Conservation (phyloP, 1,140 invertebrate species). For the Zelostemma sp. region DNA sequence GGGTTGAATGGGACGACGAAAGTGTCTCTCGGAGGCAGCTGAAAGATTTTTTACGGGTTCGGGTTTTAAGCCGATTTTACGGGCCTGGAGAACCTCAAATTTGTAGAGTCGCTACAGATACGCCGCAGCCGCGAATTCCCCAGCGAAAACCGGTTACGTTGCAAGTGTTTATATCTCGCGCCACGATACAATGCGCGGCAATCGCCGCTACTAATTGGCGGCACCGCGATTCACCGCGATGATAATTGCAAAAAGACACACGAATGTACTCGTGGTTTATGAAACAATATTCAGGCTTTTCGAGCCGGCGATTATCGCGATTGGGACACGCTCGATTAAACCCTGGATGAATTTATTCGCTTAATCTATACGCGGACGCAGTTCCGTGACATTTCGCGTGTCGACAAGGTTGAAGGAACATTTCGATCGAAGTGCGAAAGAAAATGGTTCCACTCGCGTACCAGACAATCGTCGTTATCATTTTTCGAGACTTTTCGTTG, state of each 20-base stretch:
- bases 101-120: no score
- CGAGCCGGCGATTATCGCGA: background rate
- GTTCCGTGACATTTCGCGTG: background rate
- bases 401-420: no score
- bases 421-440: background rate
- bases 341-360: slow-evolving; percentile 6
- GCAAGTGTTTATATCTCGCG: slow-evolving; percentile 4
- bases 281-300: slow-evolving; percentile 2
- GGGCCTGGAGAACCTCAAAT: no score
- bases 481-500: no score
- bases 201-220: slow-evolving; percentile 1
- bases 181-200: slow-evolving; percentile 4
- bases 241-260: background rate
- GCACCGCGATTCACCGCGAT: background rate
- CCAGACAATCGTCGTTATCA: background rate
- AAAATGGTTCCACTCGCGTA: background rate
- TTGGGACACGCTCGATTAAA: slow-evolving; percentile 6
- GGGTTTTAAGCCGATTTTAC: no score
- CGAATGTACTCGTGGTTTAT: background rate
- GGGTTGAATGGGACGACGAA: no score
- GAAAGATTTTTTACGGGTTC: no score
- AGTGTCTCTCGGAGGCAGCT: no score
- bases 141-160: background rate
- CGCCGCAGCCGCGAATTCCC: slow-evolving; percentile 1
- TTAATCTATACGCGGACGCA: slow-evolving; percentile 1